Base-by-base conservation (phyloP, 2,888 invertebrate species). In the Pseudoips prasinana region DNA sequence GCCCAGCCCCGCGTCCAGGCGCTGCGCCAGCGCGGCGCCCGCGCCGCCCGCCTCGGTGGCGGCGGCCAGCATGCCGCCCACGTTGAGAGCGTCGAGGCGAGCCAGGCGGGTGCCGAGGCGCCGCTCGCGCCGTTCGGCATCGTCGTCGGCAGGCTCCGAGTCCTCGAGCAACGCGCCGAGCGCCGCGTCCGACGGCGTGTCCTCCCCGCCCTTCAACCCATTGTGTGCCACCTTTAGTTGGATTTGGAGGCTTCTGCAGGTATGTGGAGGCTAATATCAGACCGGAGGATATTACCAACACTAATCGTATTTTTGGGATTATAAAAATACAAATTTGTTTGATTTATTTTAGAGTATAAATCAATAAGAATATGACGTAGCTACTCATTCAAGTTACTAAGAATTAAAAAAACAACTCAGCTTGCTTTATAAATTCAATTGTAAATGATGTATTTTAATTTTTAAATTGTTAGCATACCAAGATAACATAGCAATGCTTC, bases 1-100 rank as follows among this genome's bases (percentile, higher is more conserved):
- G 9, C 64, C 66, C 33, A 90, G 94, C 48, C 58, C 69, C 39
- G 20, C 3, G 20, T 20, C 20, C 7, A 20, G 57, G 73, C 50
- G 55, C 66, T 91, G 74, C 90, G 43, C 43, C 69, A 43, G 35
- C 59, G 35, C 50, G 46, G 34, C 67, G 74, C 32, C 27, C 91
- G 94, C 53, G 84, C 70, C 65, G 69, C 42, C 57, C 52, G 64
- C 61, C 25, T 93, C 93, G 57, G 94, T 94, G 34, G 20, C 20
- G 20, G 20, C 20, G 20, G 20, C 20, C 4, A 20, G 20, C 20
- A 20, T 20, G 20, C 20, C 20, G 88, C 96, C 22, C 92, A 95
- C 64, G 66, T 59, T 35, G 71, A 69, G 26, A 70, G 66, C 39
- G 66, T 59, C 50, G 72, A 73, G 29, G 62, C 61, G 18, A 66